phyloP scores from a whole-genome alignment of 2,113 vertebrate genomes.

The Chamaea fasciata region DNA sequence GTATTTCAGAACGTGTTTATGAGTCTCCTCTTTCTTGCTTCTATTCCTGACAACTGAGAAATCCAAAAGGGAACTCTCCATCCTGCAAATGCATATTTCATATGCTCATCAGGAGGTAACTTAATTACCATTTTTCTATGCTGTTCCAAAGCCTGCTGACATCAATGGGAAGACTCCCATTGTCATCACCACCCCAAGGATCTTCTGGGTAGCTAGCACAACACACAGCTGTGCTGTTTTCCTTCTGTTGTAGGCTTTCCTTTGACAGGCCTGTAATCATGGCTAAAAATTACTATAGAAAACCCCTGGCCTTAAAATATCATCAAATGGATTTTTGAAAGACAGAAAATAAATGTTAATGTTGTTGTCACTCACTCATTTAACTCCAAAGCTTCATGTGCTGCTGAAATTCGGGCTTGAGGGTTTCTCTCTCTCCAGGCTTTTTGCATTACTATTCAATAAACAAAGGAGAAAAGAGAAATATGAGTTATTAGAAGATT shows the following conservation, averaged over 20 bases:
- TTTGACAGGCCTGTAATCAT: not conserved
- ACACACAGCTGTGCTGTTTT: not conserved
- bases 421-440: conserved; percentile 98
- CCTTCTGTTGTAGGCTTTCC: not conserved
- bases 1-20: not conserved
- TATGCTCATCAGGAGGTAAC: not conserved
- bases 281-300: not conserved
- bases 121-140: not conserved
- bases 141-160: not conserved
- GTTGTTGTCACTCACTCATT: conserved; percentile 87
- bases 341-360: not conserved
- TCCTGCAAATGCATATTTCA: not conserved
- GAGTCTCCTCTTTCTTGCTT: not conserved
- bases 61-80: not conserved
- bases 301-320: not conserved
- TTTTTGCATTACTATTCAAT: conserved; percentile 93
- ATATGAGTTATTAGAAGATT: conserved; percentile 22
- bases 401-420: conserved; percentile 95
- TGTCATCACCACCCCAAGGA: not conserved
- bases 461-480: conserved; percentile 39
- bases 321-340: not conserved
- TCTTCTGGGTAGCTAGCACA: not conserved
- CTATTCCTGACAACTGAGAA: not conserved
- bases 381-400: conserved; percentile 95
- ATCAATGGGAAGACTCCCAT: not conserved